Conservation (phyloP, 2,888 invertebrate species). For the Tolmerus cingulatus region DNA sequence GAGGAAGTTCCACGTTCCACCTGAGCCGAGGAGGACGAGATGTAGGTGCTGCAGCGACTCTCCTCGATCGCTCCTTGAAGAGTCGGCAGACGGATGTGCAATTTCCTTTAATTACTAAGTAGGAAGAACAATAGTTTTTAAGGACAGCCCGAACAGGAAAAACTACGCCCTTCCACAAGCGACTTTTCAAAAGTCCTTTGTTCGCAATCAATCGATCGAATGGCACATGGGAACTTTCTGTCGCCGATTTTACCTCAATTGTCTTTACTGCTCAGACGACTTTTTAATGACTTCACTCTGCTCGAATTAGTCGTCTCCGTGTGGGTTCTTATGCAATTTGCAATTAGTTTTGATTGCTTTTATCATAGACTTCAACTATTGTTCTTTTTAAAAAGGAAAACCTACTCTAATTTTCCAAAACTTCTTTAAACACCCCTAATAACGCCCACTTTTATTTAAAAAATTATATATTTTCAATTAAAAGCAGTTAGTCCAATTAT, state of each 20-base stretch:
- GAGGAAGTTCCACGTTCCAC: conserved; percentile 29
- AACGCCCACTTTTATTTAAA: too few relatives aligned
- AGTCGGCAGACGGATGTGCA: neutral
- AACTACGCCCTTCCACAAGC: neutral
- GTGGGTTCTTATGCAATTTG: neutral
- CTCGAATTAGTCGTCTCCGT: neutral
- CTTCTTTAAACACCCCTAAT: too few relatives aligned
- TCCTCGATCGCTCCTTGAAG: neutral
- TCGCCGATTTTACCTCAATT: neutral
- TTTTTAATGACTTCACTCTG: neutral
- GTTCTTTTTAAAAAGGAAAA: neutral
- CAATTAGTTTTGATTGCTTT: neutral
- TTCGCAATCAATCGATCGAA: neutral
- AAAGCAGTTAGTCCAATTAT: too few relatives aligned
- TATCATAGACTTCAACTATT: neutral
- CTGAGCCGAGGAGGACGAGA: neutral
- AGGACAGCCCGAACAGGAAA: neutral
- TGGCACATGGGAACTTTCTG: neutral
- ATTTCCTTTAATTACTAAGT: conserved; percentile 31
- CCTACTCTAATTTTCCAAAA: neutral
- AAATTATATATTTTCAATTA: too few relatives aligned
- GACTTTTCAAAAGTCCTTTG: neutral
- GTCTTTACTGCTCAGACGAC: neutral
- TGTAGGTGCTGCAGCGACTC: conserved; percentile 8
- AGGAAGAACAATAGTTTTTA: conserved; percentile 23